phyloP scores from a whole-genome alignment of 2,797 vertebrate species.

The Rhyacichthys aspro region DNA sequence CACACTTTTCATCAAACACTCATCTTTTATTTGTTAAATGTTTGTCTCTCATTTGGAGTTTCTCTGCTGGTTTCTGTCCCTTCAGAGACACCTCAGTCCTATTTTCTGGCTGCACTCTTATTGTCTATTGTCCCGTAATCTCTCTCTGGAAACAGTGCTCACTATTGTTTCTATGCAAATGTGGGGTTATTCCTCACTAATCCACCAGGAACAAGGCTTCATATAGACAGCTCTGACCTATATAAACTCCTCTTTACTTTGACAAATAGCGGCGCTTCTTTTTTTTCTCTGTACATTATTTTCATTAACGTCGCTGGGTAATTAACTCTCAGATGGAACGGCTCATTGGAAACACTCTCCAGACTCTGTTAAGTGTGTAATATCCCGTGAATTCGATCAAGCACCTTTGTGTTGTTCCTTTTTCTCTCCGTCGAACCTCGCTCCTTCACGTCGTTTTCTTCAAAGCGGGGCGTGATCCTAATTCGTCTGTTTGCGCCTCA shows the following conservation, averaged over 20 bases:
- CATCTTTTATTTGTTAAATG: too few relatives aligned
- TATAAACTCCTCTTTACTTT: slow-evolving; percentile 36
- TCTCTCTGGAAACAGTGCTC: slow-evolving; percentile 38
- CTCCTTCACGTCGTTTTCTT: slow-evolving; percentile 20
- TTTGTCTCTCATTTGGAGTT: too few relatives aligned
- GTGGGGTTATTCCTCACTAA: slow-evolving; percentile 41
- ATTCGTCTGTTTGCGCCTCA: slow-evolving; percentile 40
- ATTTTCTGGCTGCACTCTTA: slow-evolving; percentile 14
- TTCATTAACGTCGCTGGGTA: slow-evolving; percentile 51
- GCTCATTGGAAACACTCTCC: slow-evolving; percentile 54
- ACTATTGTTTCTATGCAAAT: slow-evolving; percentile 72
- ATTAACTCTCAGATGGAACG: slow-evolving; percentile 36
- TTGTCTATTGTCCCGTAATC: slow-evolving; percentile 39
- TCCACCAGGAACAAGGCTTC: slow-evolving; percentile 46
- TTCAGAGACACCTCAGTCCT: slow-evolving; percentile 14
- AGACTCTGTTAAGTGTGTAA: slow-evolving; percentile 60
- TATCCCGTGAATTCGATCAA: slow-evolving; percentile 51
- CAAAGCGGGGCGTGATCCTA: slow-evolving; percentile 30
- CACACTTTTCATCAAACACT: too few relatives aligned
- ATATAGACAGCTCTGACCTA: slow-evolving; percentile 55
- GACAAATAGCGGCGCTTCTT: slow-evolving; percentile 35
- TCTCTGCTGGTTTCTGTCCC: neutral
- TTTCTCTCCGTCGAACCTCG: slow-evolving; percentile 18
- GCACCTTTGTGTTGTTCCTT: slow-evolving; percentile 7
- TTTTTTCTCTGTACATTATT: slow-evolving; percentile 22